A percentile compares a stretch with the other conserved stretches of the same genome.
Conservation (phyloP, 1,140 invertebrate genomes). For the Calephelis nemesis region DNA sequence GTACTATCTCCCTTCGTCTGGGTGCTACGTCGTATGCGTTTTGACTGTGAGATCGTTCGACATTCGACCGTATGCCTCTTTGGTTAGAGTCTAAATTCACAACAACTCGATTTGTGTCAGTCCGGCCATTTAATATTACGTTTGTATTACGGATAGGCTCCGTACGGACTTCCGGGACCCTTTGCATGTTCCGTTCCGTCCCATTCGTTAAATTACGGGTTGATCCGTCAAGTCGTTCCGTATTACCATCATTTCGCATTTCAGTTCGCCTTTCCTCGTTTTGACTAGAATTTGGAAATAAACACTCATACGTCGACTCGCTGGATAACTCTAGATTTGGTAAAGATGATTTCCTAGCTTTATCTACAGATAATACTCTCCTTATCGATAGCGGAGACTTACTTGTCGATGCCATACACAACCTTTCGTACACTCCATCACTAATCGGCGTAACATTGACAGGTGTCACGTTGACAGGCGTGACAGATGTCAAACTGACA, state of each 20-base stretch:
- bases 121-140: not conserved
- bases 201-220: not conserved
- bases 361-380: slow-evolving; percentile 38
- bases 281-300: slow-evolving; percentile 51
- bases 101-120: not conserved
- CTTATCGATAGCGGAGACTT: slow-evolving; percentile 46
- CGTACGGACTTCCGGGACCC: slow-evolving; percentile 12
- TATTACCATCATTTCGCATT: slow-evolving; percentile 22
- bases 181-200: not conserved
- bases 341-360: slow-evolving; percentile 57
- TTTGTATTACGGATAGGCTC: not conserved
- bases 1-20: slow-evolving; percentile 39
- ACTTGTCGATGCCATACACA: slow-evolving; percentile 66
- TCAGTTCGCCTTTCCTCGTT: slow-evolving; percentile 11
- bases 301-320: slow-evolving; percentile 58
- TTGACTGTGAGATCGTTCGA: slow-evolving; percentile 63
- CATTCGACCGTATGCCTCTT: slow-evolving; percentile 41
- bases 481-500: slow-evolving; percentile 19
- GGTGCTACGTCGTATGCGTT: slow-evolving; percentile 52
- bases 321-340: slow-evolving; percentile 53
- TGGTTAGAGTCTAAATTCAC: slow-evolving; percentile 37
- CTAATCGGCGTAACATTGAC: slow-evolving; percentile 30
- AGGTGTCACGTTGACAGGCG: slow-evolving; percentile 17
- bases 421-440: slow-evolving; percentile 53
- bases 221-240: slow-evolving; percentile 9